Evolutionary conservation across 2,888 invertebrate genomes (phyloP), one percentile per base, ranked within the genome.

Genomic region (Noctua comes): DNA sequence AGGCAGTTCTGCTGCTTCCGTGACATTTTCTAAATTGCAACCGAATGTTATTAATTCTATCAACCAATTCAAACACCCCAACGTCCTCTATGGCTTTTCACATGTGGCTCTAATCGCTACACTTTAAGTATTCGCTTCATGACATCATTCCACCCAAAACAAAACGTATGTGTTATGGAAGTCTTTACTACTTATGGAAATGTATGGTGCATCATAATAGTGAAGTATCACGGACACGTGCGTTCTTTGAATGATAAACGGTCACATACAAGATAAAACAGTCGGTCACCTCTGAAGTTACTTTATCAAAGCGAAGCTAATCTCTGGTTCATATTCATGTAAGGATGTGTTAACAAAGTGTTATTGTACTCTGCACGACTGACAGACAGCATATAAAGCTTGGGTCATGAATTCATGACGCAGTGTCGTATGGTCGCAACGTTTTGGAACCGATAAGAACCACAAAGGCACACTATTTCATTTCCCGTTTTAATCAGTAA

Each of bases 311-410:
- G 91, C 90, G 92, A 80, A 84, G 84, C 91, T 93, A 93, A 93
- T 93, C 92, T 92, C 88, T 91, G 86, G 86, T 92, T 91, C 91
- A 90, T 91, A 93, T 93, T 93, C 92, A 92, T 90, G 88, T 87
- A 90, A 90, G 89, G 89, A 93, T 91, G 92, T 93, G 93, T 91
- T 92, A 93, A 95, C 93, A 94, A 93, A 91, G 89, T 87, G 83
- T 92, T 93, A 82, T 86, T 85, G 82, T 89, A 75, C 82, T 85
- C 76, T 78, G 76, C 73, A 68, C 83, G 77, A 81, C 83, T 82
- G 84, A 79, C 79, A 79, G 84, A 79, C 79, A 79, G 76, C 84
- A 85, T 89, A 89, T 89, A 90, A 89, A 89, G 88, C 81, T 88
- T 86, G 84, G 85, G 87, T 80, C 76, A 76, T 75, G 72, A 72